phyloP scores from a whole-genome alignment of 2,113 vertebrate genomes.

The Hydropotes inermis region DNA sequence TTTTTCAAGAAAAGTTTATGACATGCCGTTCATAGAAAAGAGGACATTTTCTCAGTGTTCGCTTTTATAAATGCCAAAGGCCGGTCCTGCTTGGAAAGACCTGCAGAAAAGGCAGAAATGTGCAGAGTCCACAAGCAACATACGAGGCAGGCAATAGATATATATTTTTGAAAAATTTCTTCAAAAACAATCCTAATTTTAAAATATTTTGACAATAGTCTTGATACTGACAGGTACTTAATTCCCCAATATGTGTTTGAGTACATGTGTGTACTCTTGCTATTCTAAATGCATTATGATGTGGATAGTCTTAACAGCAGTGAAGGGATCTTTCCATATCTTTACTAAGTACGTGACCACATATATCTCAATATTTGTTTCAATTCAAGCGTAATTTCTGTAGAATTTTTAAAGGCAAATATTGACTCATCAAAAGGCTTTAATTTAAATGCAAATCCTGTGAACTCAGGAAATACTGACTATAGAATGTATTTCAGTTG shows the following conservation, averaged over 20 bases:
- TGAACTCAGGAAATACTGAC: background rate
- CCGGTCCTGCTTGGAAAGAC: constrained; percentile 52
- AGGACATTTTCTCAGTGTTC: constrained; percentile 58
- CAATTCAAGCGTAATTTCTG: constrained; percentile 22
- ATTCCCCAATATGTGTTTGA: background rate
- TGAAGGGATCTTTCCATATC: background rate
- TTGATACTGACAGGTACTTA: background rate
- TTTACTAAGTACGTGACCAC: constrained; percentile 1
- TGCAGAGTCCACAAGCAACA: background rate
- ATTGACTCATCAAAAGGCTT: background rate
- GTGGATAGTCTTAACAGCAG: background rate
- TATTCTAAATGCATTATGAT: background rate
- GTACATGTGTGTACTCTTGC: background rate
- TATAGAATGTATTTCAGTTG: background rate
- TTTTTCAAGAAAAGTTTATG: constrained; percentile 65
- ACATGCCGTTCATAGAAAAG: constrained; percentile 64
- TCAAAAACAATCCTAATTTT: background rate
- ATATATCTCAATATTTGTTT: background rate
- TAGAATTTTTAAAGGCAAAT: constrained; percentile 9
- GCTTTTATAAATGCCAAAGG: constrained; percentile 58
- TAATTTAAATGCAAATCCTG: background rate
- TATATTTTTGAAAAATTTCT: background rate
- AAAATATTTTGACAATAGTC: background rate
- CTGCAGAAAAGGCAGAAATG: constrained; percentile 38
- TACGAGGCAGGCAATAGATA: background rate